Evolutionary conservation across 1,140 invertebrate genomes (phyloP).

Genomic region (Pogonomyrmex barbatus): DNA sequence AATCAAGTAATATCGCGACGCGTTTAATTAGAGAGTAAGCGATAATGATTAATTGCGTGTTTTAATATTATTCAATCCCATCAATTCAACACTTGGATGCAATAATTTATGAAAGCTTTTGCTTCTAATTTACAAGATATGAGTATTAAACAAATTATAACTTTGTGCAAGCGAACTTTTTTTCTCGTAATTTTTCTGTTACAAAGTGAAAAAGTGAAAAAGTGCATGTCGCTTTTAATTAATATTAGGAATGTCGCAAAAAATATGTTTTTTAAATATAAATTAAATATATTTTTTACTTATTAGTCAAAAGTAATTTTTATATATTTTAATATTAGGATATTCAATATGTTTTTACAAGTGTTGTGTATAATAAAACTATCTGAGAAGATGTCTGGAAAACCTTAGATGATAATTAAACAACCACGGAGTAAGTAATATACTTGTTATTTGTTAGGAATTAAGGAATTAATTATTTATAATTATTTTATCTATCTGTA

Average conservation of each 20-base stretch:
- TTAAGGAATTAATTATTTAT: neutral
- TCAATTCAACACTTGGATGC: neutral
- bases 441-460: neutral
- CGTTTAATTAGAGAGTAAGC: neutral
- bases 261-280: no score
- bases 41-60: neutral
- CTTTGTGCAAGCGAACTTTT: neutral
- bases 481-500: neutral
- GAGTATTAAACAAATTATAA: neutral
- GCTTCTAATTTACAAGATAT: neutral
- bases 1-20: neutral
- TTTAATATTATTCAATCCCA: neutral
- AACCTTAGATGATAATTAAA: neutral
- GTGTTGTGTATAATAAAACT: neutral
- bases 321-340: constrained; percentile 1
- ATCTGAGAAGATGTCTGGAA: neutral
- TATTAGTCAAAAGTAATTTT: no score
- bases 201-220: neutral
- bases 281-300: no score
- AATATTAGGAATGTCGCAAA: neutral
- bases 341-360: neutral
- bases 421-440: neutral
- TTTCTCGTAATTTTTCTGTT: neutral
- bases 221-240: neutral
- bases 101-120: neutral